phyloP scores from a whole-genome alignment of 2,888 invertebrate species.

The Antheraea yamamai region DNA sequence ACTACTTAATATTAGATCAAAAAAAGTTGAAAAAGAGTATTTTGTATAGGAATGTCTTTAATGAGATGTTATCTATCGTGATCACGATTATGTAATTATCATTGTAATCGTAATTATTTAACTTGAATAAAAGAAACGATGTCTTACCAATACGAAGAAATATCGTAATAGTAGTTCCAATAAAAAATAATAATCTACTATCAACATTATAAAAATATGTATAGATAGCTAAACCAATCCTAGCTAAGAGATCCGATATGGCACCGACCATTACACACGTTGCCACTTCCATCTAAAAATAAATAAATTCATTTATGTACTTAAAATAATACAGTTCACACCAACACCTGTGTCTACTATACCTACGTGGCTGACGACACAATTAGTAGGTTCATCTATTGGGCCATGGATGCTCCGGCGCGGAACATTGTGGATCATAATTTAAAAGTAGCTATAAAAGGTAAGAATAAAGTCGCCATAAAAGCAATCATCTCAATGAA shows the following conservation, averaged over 20 bases:
- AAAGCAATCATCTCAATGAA: too few relatives aligned
- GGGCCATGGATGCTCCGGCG: too few relatives aligned
- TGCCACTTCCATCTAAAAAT: slow-evolving; percentile 83
- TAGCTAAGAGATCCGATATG: slow-evolving; percentile 85
- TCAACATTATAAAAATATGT: slow-evolving; percentile 83
- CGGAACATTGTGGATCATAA: too few relatives aligned
- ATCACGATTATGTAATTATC: background rate
- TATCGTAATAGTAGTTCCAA: slow-evolving; percentile 84
- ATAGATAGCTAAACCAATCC: slow-evolving; percentile 83
- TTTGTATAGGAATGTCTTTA: too few relatives aligned
- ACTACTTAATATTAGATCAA: too few relatives aligned
- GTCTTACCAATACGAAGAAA: slow-evolving; percentile 85
- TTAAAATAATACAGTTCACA: too few relatives aligned
- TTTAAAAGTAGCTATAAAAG: too few relatives aligned
- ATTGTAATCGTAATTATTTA: background rate
- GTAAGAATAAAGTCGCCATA: too few relatives aligned
- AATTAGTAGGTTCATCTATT: too few relatives aligned
- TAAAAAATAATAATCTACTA: slow-evolving; percentile 84
- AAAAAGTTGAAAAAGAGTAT: too few relatives aligned
- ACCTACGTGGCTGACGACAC: too few relatives aligned
- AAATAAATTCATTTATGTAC: slow-evolving; percentile 9
- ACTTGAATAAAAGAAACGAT: background rate
- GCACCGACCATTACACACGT: slow-evolving; percentile 87
- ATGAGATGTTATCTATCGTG: background rate
- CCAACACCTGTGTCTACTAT: too few relatives aligned